Evolutionary conservation across 2,113 vertebrate genomes (phyloP).

Genomic region (Anseranas semipalmata): DNA sequence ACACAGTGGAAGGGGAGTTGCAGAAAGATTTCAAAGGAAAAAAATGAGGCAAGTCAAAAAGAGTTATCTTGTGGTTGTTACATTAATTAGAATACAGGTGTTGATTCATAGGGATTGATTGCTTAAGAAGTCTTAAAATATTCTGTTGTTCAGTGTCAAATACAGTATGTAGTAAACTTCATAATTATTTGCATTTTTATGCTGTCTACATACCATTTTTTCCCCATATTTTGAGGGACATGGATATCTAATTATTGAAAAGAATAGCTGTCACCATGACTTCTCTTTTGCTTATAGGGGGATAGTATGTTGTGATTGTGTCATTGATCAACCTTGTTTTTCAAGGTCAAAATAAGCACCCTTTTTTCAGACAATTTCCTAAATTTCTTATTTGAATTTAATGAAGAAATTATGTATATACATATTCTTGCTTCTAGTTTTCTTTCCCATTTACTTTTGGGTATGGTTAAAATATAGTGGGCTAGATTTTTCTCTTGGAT

Average conservation of each 20-base stretch:
- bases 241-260: not conserved
- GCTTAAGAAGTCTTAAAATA: not conserved
- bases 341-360: not conserved
- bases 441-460: fast-evolving
- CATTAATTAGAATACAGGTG: not conserved
- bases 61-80: not conserved
- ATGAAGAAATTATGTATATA: not conserved
- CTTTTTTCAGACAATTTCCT: not conserved
- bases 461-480: not conserved
- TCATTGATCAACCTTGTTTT: not conserved
- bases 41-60: not conserved
- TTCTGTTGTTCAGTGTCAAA: not conserved
- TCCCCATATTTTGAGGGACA: not conserved
- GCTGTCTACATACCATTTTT: not conserved
- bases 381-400: not conserved
- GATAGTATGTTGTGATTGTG: not conserved
- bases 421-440: not conserved
- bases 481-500: not conserved
- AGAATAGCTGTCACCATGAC: not conserved
- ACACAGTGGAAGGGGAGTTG: not conserved
- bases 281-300: not conserved
- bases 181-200: not conserved
- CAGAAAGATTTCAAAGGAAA: not conserved
- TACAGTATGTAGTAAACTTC: not conserved
- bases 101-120: not conserved